These are phyloP conservation scores for Ceratosolen fusciceps DNA, from an alignment of 1,140 invertebrate species.

Conservation along the genomic window DNA sequence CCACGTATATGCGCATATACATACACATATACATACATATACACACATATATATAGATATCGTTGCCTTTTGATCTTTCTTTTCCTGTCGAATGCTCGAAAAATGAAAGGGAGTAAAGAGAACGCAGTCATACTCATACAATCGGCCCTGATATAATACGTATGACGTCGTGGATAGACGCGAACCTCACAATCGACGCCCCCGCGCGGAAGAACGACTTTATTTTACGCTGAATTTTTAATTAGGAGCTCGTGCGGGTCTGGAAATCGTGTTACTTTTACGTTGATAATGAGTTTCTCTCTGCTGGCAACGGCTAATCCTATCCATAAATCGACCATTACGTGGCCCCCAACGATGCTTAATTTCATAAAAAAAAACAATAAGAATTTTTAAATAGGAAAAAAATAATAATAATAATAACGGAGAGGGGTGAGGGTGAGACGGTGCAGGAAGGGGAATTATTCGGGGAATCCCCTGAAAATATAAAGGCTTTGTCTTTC, in stretches of 20 bases:
- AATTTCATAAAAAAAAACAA: no score
- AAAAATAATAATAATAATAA: no score
- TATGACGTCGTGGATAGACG: background rate
- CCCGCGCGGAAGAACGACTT: background rate
- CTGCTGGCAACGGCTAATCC: background rate
- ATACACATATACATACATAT: no score
- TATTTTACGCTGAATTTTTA: background rate
- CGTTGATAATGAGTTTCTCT: background rate
- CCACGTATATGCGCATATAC: no score
- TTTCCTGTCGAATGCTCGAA: constrained; percentile 7
- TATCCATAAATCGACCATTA: no score
- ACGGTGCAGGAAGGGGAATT: no score
- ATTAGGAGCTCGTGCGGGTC: background rate
- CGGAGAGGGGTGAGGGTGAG: no score
- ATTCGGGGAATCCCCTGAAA: background rate
- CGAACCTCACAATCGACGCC: constrained; percentile 24
- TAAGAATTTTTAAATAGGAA: no score
- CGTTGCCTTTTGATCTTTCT: constrained; percentile 2
- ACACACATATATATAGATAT: no score
- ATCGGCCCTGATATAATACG: constrained; percentile 36
- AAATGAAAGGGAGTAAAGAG: constrained; percentile 14
- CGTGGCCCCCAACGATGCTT: no score
- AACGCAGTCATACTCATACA: background rate
- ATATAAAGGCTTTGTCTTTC: background rate
- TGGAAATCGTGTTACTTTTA: background rate